These are phyloP conservation scores for Eclectus roratus DNA, from an alignment of 2,113 vertebrate species.

Conservation along the genomic window DNA sequence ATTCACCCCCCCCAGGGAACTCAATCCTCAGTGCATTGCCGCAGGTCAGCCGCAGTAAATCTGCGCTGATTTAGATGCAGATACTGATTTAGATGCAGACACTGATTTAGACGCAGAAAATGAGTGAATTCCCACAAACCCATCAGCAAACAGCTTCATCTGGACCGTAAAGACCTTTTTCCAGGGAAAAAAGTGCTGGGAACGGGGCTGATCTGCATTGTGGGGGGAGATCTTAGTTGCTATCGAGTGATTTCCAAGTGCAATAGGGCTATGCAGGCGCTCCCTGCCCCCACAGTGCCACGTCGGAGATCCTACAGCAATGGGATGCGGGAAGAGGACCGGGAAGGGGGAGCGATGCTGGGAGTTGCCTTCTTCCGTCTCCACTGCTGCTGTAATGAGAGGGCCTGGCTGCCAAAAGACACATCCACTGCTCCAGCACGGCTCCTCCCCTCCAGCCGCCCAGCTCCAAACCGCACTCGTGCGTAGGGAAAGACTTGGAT, in stretches of 20 bases:
- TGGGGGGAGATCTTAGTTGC: neutral
- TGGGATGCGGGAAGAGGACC: neutral
- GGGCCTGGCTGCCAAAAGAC: neutral
- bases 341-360: conserved; percentile 23
- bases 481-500: fast-evolving
- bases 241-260: neutral
- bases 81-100: no score
- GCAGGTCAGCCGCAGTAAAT: neutral
- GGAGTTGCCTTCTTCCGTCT: conserved; percentile 42
- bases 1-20: neutral
- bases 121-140: neutral
- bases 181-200: neutral
- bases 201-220: neutral
- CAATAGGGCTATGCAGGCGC: fast-evolving
- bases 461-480: neutral
- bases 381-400: neutral
- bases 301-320: conserved; percentile 33
- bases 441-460: conserved; percentile 13
- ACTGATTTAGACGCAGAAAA: neutral
- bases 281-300: conserved; percentile 65
- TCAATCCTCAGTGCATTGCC: neutral
- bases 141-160: neutral
- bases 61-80: neutral
- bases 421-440: neutral
- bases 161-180: neutral